These are phyloP conservation scores for Paracyclopina nana DNA, from an alignment of 1,140 invertebrate species.

Conservation along the genomic window DNA sequence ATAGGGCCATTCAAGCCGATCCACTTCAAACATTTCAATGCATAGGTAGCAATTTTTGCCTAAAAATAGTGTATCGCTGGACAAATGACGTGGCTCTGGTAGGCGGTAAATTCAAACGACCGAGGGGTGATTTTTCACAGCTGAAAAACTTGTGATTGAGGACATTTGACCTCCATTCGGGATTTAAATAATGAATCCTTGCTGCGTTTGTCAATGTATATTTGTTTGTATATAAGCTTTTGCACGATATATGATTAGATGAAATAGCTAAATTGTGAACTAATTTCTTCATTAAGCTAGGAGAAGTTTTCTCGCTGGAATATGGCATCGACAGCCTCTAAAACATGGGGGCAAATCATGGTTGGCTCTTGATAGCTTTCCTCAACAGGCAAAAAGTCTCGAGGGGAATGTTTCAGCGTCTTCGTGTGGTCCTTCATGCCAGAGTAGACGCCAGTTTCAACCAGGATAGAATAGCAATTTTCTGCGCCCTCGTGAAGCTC, in stretches of 20 bases:
- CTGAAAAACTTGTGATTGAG: too few relatives aligned
- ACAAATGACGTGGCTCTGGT: too few relatives aligned
- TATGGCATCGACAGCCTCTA: constrained; percentile 33
- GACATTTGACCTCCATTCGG: too few relatives aligned
- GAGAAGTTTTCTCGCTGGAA: constrained; percentile 31
- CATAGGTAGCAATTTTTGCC: too few relatives aligned
- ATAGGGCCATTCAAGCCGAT: too few relatives aligned
- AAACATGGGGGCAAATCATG: constrained; percentile 31
- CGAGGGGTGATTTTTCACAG: too few relatives aligned
- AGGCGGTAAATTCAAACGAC: too few relatives aligned
- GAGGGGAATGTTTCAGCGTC: constrained; percentile 27
- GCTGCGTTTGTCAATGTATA: too few relatives aligned
- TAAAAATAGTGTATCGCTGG: too few relatives aligned
- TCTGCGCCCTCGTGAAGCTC: constrained; percentile 21
- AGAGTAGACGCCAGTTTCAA: constrained; percentile 26
- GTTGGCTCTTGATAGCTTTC: constrained; percentile 31
- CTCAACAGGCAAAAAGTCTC: constrained; percentile 32
- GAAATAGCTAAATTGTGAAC: neutral
- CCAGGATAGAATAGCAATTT: constrained; percentile 23
- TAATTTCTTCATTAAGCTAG: constrained; percentile 14
- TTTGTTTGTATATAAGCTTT: too few relatives aligned
- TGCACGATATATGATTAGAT: neutral
- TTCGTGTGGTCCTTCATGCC: constrained; percentile 22
- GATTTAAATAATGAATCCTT: too few relatives aligned
- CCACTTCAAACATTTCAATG: too few relatives aligned